Evolutionary conservation across 2,888 invertebrate species (phyloP), one percentile per base, ranked within the genome.

Genomic region (Mycalesis mineus): DNA sequence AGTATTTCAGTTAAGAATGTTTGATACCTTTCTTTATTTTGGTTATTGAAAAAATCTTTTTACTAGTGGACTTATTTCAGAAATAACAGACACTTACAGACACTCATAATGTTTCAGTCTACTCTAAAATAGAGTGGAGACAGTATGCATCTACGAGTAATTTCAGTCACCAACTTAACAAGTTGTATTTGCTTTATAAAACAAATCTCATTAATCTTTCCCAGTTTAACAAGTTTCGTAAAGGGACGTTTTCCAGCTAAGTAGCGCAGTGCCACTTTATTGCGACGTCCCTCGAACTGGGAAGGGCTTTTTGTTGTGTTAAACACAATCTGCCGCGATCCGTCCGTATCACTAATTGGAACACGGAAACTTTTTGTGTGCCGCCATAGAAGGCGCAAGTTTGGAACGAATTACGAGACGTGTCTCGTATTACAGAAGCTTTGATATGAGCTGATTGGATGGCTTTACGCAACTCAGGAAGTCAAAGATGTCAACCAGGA

Each of bases 401-500:
- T 79, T 60, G 81, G 78, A 85, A 82, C 84, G 80, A 88, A 88
- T 86, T 70, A 75, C 75, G 76, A 76, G 77, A 79, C 84, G 84
- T 85, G 84, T 78, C 80, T 80, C 78, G 82, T 81, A 80, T 82
- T 76, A 80, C 80, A 77, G 84, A 68, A 83, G 83, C 83, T 75
- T 68, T 71, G 71, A 77, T 75, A 75, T 61, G 69, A 62, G 62
- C 65, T 61, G 64, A 67, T 64, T 63, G 66, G 68, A 69, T 14
- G 55, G 57, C 44, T 57, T 71, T 68, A 78, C 75, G 71, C 70
- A 68, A 59, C 36, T 39, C 39, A 11, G 17, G 15, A 42, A 45
- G 28, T n/a, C 28, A n/a, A 29, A 28, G 28, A 5, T 22, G 22
- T 22, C 22, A 22, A 22, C 22, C 22, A 22, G 5, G 3, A 22